Conservation (phyloP, 2,888 invertebrate species). For the Achlya flavicornis region DNA sequence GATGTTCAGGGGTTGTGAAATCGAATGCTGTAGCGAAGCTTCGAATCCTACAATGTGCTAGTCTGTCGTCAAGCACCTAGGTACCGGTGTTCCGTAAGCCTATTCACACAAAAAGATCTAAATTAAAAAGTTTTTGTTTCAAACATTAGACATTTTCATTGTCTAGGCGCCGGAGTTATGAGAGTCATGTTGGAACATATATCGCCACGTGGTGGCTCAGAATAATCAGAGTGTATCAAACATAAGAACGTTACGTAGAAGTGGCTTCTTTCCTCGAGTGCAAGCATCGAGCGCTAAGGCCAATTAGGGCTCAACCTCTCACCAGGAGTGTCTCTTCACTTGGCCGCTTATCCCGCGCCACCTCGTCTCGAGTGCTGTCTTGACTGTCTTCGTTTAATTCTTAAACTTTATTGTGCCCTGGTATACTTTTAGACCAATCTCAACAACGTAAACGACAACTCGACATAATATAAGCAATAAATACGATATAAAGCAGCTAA, state of each 20-base stretch:
- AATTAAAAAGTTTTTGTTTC: too few species aligned
- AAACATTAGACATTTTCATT: too few species aligned
- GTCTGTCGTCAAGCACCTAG: too few species aligned
- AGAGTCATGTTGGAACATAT: too few species aligned
- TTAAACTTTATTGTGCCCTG: slow-evolving; percentile 1
- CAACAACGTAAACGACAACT: background rate
- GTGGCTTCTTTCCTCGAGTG: slow-evolving; percentile 32
- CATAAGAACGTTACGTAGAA: slow-evolving; percentile 22
- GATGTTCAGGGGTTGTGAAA: too few species aligned
- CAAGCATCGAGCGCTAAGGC: slow-evolving; percentile 43
- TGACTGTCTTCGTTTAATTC: slow-evolving; percentile 6
- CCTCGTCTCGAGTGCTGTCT: slow-evolving; percentile 10
- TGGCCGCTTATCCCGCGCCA: slow-evolving; percentile 15
- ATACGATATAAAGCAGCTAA: background rate
- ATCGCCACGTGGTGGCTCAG: background rate
- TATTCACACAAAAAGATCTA: too few species aligned
- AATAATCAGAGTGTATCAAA: slow-evolving; percentile 37
- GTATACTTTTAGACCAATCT: background rate
- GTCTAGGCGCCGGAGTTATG: too few species aligned
- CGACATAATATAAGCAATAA: background rate
- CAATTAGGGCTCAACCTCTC: slow-evolving; percentile 42
- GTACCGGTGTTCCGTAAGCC: too few species aligned
- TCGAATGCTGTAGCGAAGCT: too few species aligned
- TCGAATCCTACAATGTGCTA: too few species aligned
- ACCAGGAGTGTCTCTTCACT: slow-evolving; percentile 21